These are phyloP conservation scores for Sturmia bella DNA, from an alignment of 2,888 invertebrate species.

Conservation along the genomic window DNA sequence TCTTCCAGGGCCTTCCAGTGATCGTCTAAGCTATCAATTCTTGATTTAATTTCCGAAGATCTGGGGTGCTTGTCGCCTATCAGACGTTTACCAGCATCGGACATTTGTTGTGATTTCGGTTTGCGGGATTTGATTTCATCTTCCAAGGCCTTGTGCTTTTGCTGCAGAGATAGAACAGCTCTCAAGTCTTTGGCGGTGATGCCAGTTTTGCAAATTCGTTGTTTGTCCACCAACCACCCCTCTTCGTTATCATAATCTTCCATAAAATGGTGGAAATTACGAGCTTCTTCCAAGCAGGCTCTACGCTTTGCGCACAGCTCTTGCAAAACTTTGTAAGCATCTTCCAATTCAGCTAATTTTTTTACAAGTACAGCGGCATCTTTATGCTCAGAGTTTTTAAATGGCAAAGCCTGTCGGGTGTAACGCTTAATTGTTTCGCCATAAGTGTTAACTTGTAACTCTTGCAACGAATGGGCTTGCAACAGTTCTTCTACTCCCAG, in stretches of 20 bases:
- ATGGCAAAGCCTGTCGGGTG: conserved; percentile 86
- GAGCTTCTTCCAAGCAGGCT: conserved; percentile 93
- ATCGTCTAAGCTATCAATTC: conserved; percentile 89
- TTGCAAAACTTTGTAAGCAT: conserved; percentile 87
- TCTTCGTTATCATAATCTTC: conserved; percentile 99
- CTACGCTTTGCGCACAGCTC: conserved; percentile 85
- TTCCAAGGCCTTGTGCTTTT: conserved; percentile 94
- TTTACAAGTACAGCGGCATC: conserved; percentile 85
- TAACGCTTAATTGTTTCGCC: conserved; percentile 92
- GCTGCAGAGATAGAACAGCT: conserved; percentile 93
- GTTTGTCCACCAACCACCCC: conserved; percentile 97
- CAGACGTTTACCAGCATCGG: conserved; percentile 86
- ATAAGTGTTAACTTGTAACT: conserved; percentile 93
- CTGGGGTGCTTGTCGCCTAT: conserved; percentile 92
- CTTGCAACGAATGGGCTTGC: conserved; percentile 96
- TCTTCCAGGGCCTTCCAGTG: conserved; percentile 96
- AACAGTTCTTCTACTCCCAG: conserved; percentile 96
- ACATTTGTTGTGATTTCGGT: conserved; percentile 87
- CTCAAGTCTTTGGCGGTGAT: conserved; percentile 96
- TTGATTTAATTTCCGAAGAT: conserved; percentile 89
- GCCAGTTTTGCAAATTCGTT: conserved; percentile 95
- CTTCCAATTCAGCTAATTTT: conserved; percentile 88
- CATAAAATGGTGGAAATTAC: conserved; percentile 96
- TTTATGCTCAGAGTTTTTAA: conserved; percentile 84
- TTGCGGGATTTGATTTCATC: conserved; percentile 91